These are phyloP conservation scores for Plodia interpunctella DNA, from an alignment of 1,140 invertebrate species.

Conservation along the genomic window DNA sequence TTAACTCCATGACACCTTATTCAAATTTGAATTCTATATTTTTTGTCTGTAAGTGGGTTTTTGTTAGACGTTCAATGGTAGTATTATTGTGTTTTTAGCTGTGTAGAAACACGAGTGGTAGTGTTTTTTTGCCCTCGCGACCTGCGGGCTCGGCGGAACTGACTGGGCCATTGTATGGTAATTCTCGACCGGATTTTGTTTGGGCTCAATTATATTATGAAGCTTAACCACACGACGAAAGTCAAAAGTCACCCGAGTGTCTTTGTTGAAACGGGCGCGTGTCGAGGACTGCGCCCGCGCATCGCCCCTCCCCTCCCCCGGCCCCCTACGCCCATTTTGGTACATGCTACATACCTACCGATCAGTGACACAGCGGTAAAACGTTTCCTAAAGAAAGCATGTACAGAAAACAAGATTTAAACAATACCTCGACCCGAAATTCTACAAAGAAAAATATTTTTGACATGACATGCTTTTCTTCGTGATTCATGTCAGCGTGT, in stretches of 20 bases:
- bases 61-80: constrained; percentile 21
- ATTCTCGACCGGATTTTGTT: constrained; percentile 72
- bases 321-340: not conserved
- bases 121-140: constrained; percentile 74
- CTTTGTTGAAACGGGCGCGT: constrained; percentile 41
- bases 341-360: constrained; percentile 5
- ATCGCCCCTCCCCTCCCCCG: constrained; percentile 8
- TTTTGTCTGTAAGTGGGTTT: constrained; percentile 21
- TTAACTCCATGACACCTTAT: constrained; percentile 4
- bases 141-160: constrained; percentile 70
- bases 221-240: constrained; percentile 65
- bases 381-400: constrained; percentile 10
- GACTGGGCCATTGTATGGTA: constrained; percentile 73
- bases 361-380: not conserved
- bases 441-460: constrained; percentile 8
- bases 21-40: constrained; percentile 20
- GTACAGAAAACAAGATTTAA: constrained; percentile 1
- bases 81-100: constrained; percentile 9
- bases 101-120: constrained; percentile 41
- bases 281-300: constrained; percentile 25
- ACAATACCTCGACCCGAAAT: constrained; percentile 5
- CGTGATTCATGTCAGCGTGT: not conserved
- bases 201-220: constrained; percentile 74
- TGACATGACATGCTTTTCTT: constrained; percentile 3
- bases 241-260: constrained; percentile 71